A percentile compares a stretch with the other conserved stretches of the same genome.
These are phyloP conservation scores for Apostichopus californicus DNA, from an alignment of 35 echinoderm and acorn worm genomes.

Conservation along the genomic window DNA sequence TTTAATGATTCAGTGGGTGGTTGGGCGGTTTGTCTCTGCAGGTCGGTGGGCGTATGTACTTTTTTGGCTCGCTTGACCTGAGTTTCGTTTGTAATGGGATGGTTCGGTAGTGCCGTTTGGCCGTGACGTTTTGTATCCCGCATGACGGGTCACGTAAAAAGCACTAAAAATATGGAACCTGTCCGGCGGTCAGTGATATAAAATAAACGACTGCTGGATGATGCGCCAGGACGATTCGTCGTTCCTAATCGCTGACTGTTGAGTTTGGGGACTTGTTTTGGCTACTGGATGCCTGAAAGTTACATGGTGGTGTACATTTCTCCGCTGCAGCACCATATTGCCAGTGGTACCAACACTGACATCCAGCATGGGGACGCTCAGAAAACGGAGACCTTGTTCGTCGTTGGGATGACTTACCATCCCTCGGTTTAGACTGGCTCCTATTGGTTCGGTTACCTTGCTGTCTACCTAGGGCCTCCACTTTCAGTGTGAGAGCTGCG, in stretches of 20 bases:
- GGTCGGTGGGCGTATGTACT: no score
- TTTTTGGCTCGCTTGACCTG: no score
- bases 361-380: neutral
- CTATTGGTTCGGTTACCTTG: neutral
- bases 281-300: neutral
- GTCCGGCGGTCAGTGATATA: no score
- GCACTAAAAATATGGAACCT: neutral
- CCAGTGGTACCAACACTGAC: conserved; percentile 3
- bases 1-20: no score
- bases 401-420: neutral
- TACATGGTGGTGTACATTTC: neutral
- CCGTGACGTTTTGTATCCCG: no score
- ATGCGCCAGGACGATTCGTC: neutral
- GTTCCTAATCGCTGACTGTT: neutral
- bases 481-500: neutral
- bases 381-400: neutral
- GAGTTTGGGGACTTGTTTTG: neutral
- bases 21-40: no score
- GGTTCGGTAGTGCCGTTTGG: no score
- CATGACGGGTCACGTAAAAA: no score
- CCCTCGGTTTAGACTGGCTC: neutral
- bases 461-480: neutral
- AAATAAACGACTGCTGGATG: no score
- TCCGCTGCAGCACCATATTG: neutral
- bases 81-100: no score